A percentile compares a stretch with the other conserved stretches of the same genome.
Conservation (phyloP, 2,113 vertebrate species). For the Lepus americanus region DNA sequence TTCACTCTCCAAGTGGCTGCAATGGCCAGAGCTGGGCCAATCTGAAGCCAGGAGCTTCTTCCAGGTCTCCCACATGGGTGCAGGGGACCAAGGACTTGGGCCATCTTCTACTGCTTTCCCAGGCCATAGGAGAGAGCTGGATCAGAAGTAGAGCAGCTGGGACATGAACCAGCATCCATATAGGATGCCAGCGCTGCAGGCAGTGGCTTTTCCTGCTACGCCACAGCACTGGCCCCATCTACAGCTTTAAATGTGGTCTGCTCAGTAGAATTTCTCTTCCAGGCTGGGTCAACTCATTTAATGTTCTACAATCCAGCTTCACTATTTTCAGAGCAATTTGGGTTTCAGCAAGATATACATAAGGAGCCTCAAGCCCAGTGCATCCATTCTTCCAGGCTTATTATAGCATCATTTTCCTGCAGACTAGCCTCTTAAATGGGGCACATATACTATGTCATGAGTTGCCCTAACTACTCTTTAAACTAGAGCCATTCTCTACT, state of each 20-base stretch:
- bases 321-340: conserved; percentile 56
- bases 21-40: too few relatives aligned
- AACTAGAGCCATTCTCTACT: background rate
- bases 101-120: too few relatives aligned
- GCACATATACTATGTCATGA: background rate
- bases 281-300: conserved; percentile 55
- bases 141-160: too few relatives aligned
- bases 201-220: too few relatives aligned
- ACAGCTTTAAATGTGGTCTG: background rate
- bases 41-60: too few relatives aligned
- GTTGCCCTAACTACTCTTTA: background rate
- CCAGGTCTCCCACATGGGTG: too few relatives aligned
- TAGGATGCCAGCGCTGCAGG: too few relatives aligned
- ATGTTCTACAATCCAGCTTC: conserved; percentile 16
- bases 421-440: background rate
- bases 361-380: background rate
- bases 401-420: conserved; percentile 23
- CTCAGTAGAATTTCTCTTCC: background rate
- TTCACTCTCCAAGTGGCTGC: too few relatives aligned
- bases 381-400: conserved; percentile 26
- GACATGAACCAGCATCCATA: too few relatives aligned
- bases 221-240: background rate
- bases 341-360: conserved; percentile 47
- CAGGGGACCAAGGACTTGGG: too few relatives aligned
- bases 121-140: too few relatives aligned